Conservation (phyloP, 1,140 invertebrate species). For the Calosoma granatense region DNA sequence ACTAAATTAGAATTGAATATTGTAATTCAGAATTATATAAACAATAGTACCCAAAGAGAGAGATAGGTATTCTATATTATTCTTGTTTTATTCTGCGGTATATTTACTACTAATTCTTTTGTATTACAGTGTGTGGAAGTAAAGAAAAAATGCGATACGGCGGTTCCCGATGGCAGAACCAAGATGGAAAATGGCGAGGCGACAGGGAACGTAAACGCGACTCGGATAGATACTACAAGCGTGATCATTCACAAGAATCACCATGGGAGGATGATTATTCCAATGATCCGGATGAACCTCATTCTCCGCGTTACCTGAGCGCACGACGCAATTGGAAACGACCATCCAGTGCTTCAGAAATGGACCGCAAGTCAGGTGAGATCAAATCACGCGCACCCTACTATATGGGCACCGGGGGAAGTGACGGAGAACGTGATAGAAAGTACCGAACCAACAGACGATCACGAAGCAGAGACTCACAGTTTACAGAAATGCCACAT, state of each 20-base stretch:
- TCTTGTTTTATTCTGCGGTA: too few species aligned
- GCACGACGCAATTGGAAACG: slow-evolving; percentile 48
- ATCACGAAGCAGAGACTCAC: slow-evolving; percentile 31
- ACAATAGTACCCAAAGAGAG: too few species aligned
- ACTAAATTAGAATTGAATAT: too few species aligned
- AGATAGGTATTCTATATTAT: too few species aligned
- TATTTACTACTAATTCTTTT: too few species aligned
- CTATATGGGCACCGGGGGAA: slow-evolving; percentile 32
- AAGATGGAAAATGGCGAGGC: slow-evolving; percentile 16
- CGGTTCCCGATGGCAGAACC: background rate
- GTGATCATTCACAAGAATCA: slow-evolving; percentile 36
- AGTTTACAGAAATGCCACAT: slow-evolving; percentile 27
- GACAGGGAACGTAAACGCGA: slow-evolving; percentile 30
- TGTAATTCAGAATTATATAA: background rate
- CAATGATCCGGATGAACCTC: slow-evolving; percentile 31
- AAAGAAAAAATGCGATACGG: background rate
- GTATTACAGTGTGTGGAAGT: background rate
- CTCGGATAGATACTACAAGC: slow-evolving; percentile 29
- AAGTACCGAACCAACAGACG: slow-evolving; percentile 27
- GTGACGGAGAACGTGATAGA: slow-evolving; percentile 31
- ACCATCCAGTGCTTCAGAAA: slow-evolving; percentile 49
- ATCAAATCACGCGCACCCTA: slow-evolving; percentile 32
- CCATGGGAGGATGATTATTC: slow-evolving; percentile 45
- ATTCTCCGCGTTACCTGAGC: slow-evolving; percentile 33
- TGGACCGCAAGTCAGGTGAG: slow-evolving; percentile 39